These are phyloP conservation scores for Nilaparvata lugens DNA, from an alignment of 1,140 invertebrate genomes.

Conservation along the genomic window DNA sequence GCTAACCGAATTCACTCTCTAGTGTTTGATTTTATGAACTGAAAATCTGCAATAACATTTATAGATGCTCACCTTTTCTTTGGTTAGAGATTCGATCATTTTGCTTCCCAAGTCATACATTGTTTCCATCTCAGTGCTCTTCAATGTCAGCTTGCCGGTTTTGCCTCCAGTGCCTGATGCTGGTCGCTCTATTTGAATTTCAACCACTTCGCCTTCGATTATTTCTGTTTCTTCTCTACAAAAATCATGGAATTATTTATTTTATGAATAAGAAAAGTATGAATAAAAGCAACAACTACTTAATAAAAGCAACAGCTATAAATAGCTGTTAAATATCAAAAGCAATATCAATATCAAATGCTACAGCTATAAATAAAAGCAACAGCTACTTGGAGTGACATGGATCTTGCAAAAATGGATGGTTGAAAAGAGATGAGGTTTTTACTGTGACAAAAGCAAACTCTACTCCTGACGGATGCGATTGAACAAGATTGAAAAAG, in stretches of 20 bases:
- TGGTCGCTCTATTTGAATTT: slow-evolving; percentile 92
- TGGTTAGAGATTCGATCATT: slow-evolving; percentile 95
- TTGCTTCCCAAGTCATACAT: slow-evolving; percentile 97
- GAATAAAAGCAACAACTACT: background rate
- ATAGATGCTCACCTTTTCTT: slow-evolving; percentile 68
- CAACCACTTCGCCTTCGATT: slow-evolving; percentile 97
- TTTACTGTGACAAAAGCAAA: too few species aligned
- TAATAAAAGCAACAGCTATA: background rate
- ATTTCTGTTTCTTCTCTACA: slow-evolving; percentile 92
- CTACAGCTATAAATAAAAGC: too few species aligned
- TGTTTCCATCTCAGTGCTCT: slow-evolving; percentile 99
- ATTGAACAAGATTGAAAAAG: too few species aligned
- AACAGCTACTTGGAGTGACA: too few species aligned
- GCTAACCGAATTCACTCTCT: too few species aligned
- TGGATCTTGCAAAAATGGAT: too few species aligned
- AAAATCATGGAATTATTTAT: slow-evolving; percentile 27
- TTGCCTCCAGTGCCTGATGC: slow-evolving; percentile 85
- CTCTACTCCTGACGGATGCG: too few species aligned
- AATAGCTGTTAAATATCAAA: background rate
- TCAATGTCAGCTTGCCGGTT: slow-evolving; percentile 84
- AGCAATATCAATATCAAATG: background rate
- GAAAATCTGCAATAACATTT: too few species aligned
- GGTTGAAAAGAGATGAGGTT: too few species aligned
- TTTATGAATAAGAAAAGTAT: too few species aligned
- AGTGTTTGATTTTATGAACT: too few species aligned